A percentile compares a stretch with the other conserved stretches of the same genome.
Evolutionary conservation across 2,113 vertebrate species (phyloP).

Genomic region (Kryptolebias marmoratus): DNA sequence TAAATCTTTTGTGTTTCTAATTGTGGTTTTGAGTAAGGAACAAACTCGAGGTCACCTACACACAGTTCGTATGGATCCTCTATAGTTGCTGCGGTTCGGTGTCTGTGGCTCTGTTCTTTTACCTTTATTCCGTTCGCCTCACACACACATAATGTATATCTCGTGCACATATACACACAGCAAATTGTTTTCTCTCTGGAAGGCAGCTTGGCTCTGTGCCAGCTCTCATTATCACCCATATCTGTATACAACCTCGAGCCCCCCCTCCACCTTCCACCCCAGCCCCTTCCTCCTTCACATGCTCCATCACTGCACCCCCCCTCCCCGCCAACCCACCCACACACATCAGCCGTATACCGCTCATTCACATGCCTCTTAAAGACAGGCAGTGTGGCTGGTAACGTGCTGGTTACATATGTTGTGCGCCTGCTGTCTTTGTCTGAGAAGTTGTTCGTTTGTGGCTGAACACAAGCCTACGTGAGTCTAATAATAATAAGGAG

Average conservation of each 20-base stretch:
- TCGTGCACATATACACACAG: constrained; percentile 47
- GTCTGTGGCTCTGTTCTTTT: constrained; percentile 34
- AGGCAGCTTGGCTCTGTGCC: constrained; percentile 73
- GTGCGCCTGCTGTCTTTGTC: constrained; percentile 80
- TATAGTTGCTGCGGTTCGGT: constrained; percentile 15
- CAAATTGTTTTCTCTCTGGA: constrained; percentile 73
- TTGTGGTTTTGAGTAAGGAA: constrained; percentile 6
- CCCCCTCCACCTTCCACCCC: not conserved
- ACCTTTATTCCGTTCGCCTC: constrained; percentile 29
- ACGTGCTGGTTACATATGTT: constrained; percentile 83
- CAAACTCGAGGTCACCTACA: constrained; percentile 5
- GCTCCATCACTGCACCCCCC: constrained; percentile 37
- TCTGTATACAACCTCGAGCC: constrained; percentile 63
- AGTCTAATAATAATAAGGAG: constrained; percentile 81
- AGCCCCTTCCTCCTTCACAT: constrained; percentile 44
- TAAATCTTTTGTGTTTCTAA: constrained; percentile 6
- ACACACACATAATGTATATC: constrained; percentile 50
- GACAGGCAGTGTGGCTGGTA: constrained; percentile 60
- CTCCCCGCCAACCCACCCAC: constrained; percentile 13
- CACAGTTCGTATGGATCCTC: constrained; percentile 13
- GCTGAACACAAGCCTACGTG: constrained; percentile 79
- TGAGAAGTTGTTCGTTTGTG: constrained; percentile 82
- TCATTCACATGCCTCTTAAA: constrained; percentile 66
- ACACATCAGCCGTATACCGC: constrained; percentile 23
- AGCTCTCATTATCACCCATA: constrained; percentile 79